Evolutionary conservation across 2,113 vertebrate genomes (phyloP), one percentile per base, ranked within the genome.

Genomic region (Cebidichthys violaceus): DNA sequence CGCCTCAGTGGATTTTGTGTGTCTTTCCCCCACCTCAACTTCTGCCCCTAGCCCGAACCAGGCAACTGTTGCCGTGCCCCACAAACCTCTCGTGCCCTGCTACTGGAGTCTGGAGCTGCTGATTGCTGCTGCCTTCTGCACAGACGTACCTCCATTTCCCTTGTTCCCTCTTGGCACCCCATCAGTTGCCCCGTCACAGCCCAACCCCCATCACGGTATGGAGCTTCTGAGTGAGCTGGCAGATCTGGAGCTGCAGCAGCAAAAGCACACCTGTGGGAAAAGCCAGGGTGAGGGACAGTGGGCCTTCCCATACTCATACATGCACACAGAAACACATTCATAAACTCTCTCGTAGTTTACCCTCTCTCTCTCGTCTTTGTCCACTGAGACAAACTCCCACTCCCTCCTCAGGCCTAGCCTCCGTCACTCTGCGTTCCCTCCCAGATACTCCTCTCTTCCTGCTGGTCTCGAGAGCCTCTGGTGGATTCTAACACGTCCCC

Each of bases 191-290:
- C 82, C 85, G 0, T 92, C 95, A 1, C 88, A 39, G 50, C 95
- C 95, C 84, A 95, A 95, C 89, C 94, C 95, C 84, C 95, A 96
- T 3, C 96, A 96, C 1, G 97, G 98, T 68, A 98, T 99, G 39
- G 96, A 96, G 88, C 96, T 99, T 87, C 96, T 99, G 78, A 98
- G 98, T 5, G 98, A 99, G 81, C 92, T 99, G 89, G 98, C 97
- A 0, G 97, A 98, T 83, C 94, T 99, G 90, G 97, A 98, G 94
- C 90, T 94, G 67, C 96, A 95, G 81, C 95, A 90, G 82, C 95
- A 91, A 66, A 91, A 86, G 78, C 94, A 84, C 84, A 88, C 81
- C 70, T 85, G 82, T 75, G 93, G 90, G 72, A 86, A 93, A 82
- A 72, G 79, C 41, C 92, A 92, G 86, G 97, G 97, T 98, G 92